Evolutionary conservation across 2,888 invertebrate genomes (phyloP).

Genomic region (Phlogophora meticulosa): DNA sequence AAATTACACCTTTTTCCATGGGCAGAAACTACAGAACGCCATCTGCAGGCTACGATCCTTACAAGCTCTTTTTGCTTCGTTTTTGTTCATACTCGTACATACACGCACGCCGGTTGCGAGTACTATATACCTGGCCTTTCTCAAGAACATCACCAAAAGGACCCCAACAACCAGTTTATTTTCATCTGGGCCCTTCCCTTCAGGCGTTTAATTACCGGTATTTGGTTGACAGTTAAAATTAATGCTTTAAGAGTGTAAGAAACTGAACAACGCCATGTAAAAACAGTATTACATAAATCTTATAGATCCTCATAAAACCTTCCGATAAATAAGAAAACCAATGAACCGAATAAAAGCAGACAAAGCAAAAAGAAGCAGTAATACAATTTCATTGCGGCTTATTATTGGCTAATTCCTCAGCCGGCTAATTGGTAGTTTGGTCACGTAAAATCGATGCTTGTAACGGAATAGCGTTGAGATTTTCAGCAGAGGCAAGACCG

Average conservation of each 20-base stretch:
- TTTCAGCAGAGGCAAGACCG: conserved; percentile 39
- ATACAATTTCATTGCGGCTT: conserved; percentile 53
- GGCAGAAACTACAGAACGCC: no score
- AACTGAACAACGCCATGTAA: not conserved
- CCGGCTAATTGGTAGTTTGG: conserved; percentile 54
- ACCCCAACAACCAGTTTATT: no score
- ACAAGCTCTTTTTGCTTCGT: no score
- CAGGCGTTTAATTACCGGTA: no score
- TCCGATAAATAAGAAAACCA: conserved; percentile 39
- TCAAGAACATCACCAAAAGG: no score
- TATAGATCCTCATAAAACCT: conserved; percentile 31
- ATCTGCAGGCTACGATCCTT: no score
- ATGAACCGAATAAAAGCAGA: conserved; percentile 37
- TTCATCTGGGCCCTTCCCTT: no score
- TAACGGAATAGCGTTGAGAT: conserved; percentile 48
- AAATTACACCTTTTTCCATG: no score
- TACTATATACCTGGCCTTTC: no score
- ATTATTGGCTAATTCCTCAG: conserved; percentile 55
- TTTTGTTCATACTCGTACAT: no score
- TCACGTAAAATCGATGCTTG: conserved; percentile 62
- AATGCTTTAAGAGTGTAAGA: not conserved
- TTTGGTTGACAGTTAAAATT: not conserved
- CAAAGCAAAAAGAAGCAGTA: conserved; percentile 40
- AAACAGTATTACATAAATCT: conserved; percentile 4
- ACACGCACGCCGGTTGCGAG: no score